phyloP scores from a whole-genome alignment of 2,888 invertebrate species.

The Chaetogeoica ovagalla region DNA sequence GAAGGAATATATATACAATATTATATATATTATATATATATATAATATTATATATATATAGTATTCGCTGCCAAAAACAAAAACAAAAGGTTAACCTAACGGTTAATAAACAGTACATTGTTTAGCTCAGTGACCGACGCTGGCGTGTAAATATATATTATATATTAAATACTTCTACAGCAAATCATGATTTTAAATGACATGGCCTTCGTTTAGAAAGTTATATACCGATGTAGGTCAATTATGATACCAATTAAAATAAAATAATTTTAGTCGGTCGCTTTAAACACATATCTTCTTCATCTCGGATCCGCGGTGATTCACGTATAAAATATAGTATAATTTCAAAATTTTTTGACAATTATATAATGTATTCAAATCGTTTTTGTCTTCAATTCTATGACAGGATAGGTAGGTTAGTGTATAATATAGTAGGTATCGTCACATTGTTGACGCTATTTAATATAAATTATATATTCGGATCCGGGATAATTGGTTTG shows the following conservation, averaged over 20 bases:
- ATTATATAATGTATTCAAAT: not conserved
- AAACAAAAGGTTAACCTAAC: slow-evolving; percentile 33
- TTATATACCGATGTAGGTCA: slow-evolving; percentile 30
- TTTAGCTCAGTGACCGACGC: slow-evolving; percentile 33
- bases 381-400: too few relatives aligned
- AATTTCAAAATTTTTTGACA: not conserved
- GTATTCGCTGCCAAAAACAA: slow-evolving; percentile 10
- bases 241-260: slow-evolving; percentile 1
- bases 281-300: not conserved
- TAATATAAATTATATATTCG: too few relatives aligned
- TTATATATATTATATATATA: too few relatives aligned
- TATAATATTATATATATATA: too few relatives aligned
- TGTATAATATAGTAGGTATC: too few relatives aligned
- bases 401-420: too few relatives aligned
- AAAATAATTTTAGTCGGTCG: not conserved
- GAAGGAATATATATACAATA: not conserved
- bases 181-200: slow-evolving; percentile 32
- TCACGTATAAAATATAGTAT: not conserved
- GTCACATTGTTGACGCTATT: too few relatives aligned
- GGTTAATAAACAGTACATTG: slow-evolving; percentile 13
- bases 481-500: too few relatives aligned
- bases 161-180: not conserved
- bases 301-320: not conserved
- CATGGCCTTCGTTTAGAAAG: slow-evolving; percentile 43
- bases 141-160: not conserved